Evolutionary conservation across 2,113 vertebrate species (phyloP), one percentile per base, ranked within the genome.

Genomic region (Antigone vipio): DNA sequence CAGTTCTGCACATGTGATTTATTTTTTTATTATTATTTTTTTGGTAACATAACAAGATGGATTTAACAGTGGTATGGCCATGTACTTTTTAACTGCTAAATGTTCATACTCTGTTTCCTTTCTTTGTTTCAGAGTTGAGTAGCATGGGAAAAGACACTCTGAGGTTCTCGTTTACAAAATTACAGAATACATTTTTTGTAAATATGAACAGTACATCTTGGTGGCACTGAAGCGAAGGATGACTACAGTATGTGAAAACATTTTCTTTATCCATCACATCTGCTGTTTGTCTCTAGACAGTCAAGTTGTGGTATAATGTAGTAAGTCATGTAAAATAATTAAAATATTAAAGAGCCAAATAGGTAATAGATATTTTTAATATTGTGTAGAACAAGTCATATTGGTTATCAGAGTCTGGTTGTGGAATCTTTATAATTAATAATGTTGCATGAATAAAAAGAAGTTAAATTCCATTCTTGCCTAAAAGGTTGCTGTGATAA

Each of bases 31-130:
- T 38, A 38, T 38, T 38, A 38, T 38, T 81, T 45, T 24, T 42
- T 47, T n/a, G 2, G 19, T 89, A 79, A 27, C 16, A 17, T 92
- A 84, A 45, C 45, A 59, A 76, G 56, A 68, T 2, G 10, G 89
- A 92, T 97, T 97, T 95, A 96, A 59, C 80, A 86, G 75, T 88
- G 64, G 74, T 81, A 69, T 63, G 88, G 63, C 77, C 21, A 6
- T 90, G 56, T 80, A 89, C 56, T 94, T 95, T 68, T 85, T 96
- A 95, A 95, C 93, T 95, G 56, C 71, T 75, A 55, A 88, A 63
- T 89, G 52, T 93, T 94, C 89, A 85, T 87, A 84, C 78, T 94
- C 58, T 42, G 44, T 96, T 94, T 94, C 72, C 78, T 94, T 84
- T 84, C 69, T 87, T 86, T 96, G 63, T 95, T 95, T 89, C n/a